Conservation (phyloP, 2,113 vertebrate genomes). For the Entelurus aequoreus region DNA sequence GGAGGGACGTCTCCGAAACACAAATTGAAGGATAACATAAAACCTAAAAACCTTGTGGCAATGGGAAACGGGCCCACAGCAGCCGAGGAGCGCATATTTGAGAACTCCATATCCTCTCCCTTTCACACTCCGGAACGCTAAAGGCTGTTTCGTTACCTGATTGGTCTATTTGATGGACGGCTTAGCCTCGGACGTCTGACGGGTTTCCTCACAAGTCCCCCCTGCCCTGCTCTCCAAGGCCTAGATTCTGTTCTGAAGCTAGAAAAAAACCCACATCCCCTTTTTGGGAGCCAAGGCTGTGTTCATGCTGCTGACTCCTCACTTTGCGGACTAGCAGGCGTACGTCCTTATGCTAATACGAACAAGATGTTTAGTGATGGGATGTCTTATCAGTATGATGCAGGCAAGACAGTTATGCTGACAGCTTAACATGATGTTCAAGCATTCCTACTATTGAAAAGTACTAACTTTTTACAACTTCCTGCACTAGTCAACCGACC, state of each 20-base stretch:
- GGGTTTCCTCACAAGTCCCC: conserved; percentile 44
- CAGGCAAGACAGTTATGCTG: conserved; percentile 28
- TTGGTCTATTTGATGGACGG: conserved; percentile 33
- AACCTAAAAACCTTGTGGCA: conserved; percentile 55
- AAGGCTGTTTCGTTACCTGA: conserved; percentile 53
- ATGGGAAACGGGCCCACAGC: conserved; percentile 29
- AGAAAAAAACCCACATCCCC: conserved; percentile 60
- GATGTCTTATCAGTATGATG: conserved; percentile 38
- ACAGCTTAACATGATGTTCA: conserved; percentile 25
- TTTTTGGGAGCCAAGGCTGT: conserved; percentile 47
- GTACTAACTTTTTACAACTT: too few species aligned
- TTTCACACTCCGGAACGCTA: conserved; percentile 39
- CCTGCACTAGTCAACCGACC: too few species aligned
- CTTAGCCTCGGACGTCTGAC: conserved; percentile 37
- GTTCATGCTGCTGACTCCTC: conserved; percentile 47
- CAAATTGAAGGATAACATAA: conserved; percentile 67
- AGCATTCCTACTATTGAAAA: conserved; percentile 18
- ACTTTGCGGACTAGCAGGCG: conserved; percentile 37
- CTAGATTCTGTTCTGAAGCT: conserved; percentile 30
- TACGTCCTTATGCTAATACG: conserved; percentile 41
- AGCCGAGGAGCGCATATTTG: conserved; percentile 41
- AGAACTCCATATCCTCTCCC: conserved; percentile 37
- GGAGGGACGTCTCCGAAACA: conserved; percentile 39
- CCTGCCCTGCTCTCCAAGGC: conserved; percentile 24
- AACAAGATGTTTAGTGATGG: conserved; percentile 48